Evolutionary conservation across 2,888 invertebrate genomes (phyloP), one percentile per base, ranked within the genome.

Genomic region (Apamea sordens): DNA sequence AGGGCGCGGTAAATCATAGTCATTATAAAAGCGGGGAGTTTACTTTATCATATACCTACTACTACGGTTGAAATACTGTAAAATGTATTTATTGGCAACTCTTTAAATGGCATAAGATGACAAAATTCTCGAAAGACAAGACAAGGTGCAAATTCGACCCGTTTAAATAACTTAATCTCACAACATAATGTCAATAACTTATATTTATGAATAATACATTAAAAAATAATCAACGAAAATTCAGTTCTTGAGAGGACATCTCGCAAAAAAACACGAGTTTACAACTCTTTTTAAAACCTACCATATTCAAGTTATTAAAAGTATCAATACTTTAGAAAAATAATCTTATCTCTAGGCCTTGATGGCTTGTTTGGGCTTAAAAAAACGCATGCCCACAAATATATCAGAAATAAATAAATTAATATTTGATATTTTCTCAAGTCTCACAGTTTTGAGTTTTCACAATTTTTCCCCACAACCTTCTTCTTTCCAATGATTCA

Each of bases 191-290:
- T 50, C 56, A 72, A n/a, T 53, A 83, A 83, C 63, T 75, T 68
- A 74, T 15, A 64, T 13, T 36, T 41, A 69, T 32, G 10, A 63
- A 73, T 1, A 69, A 74, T 10, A 69, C 15, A 64, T 44, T 53
- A 50, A 67, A 47, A 72, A 68, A 41, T 44, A 83, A 70, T 56
- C 41, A 82, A 84, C 41, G 0, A 68, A 85, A 74, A 79, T 53
- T 85, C 85, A 87, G 85, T 87, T 87, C 85, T 73, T 72, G 87
- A 87, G 85, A 85, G 21, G 50, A 47, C 1, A 67, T 84, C 87
- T 79, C 85, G 65, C 69, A 67, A 83, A 86, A 44, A 82, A 77
- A 13, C 56, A 82, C 1, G 85, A 85, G 88, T 87, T 85, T 63
- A 72, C 0, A 85, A 85, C 87, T 87, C 88, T 75, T 63, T 63